These are phyloP conservation scores for Myathropa florea DNA, from an alignment of 2,888 invertebrate genomes.

Conservation along the genomic window DNA sequence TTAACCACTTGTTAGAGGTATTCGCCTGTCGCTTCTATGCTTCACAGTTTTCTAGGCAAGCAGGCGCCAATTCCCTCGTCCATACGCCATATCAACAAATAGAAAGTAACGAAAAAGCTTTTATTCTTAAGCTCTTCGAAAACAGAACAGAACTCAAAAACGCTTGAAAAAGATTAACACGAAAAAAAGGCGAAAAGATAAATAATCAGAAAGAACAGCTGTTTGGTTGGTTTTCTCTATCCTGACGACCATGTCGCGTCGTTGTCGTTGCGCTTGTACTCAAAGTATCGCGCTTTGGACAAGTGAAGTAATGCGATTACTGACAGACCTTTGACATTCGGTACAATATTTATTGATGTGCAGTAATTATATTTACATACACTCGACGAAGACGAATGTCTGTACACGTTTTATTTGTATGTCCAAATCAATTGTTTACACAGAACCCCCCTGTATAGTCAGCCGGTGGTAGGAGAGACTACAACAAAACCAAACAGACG, in stretches of 20 bases:
- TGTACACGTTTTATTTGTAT: not conserved
- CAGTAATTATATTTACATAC: slow-evolving; percentile 22
- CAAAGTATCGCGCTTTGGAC: not conserved
- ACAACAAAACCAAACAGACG: not conserved
- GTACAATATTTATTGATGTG: slow-evolving; percentile 43
- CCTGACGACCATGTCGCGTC: not conserved
- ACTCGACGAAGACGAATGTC: not conserved
- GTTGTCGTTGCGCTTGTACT: not conserved
- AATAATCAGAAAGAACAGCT: slow-evolving; percentile 44
- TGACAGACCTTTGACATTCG: slow-evolving; percentile 42
- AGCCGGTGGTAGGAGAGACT: not conserved
- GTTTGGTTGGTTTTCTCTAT: slow-evolving; percentile 5
- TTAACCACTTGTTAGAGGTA: slow-evolving; percentile 52
- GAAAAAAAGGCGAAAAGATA: slow-evolving; percentile 29
- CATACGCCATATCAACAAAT: not conserved
- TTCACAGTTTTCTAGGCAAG: slow-evolving; percentile 43
- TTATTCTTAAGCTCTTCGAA: slow-evolving; percentile 38
- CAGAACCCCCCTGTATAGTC: not conserved
- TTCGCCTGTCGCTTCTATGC: slow-evolving; percentile 7
- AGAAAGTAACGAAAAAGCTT: slow-evolving; percentile 34
- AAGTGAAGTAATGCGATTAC: slow-evolving; percentile 26
- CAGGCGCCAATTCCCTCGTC: slow-evolving; percentile 41
- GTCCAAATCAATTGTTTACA: not conserved
- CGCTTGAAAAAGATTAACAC: slow-evolving; percentile 1
- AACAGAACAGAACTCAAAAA: not conserved